phyloP scores from a whole-genome alignment of 2,888 invertebrate genomes.

The Ametastegia equiseti region DNA sequence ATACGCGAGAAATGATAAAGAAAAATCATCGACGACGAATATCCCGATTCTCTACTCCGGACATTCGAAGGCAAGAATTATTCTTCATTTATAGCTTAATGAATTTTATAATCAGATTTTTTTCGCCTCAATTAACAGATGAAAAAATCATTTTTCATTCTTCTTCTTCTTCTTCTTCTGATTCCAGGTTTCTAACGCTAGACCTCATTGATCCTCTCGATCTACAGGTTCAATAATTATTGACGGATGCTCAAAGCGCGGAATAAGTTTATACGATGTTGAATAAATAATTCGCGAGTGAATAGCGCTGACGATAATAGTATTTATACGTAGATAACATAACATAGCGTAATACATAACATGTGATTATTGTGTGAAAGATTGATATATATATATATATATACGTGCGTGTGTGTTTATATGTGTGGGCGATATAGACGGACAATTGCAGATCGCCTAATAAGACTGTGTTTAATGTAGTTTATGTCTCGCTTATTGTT shows the following conservation, averaged over 20 bases:
- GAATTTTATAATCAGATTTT: not conserved
- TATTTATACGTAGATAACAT: slow-evolving; percentile 45
- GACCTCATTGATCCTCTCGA: slow-evolving; percentile 58
- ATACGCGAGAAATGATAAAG: slow-evolving; percentile 57
- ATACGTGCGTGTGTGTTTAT: no score
- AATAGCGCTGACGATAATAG: slow-evolving; percentile 29
- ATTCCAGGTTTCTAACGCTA: slow-evolving; percentile 63
- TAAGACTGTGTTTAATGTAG: slow-evolving; percentile 41
- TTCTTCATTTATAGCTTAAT: not conserved
- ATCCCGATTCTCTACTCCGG: slow-evolving; percentile 76
- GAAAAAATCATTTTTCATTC: not conserved
- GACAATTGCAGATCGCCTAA: slow-evolving; percentile 33
- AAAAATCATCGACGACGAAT: slow-evolving; percentile 31
- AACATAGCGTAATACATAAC: not conserved
- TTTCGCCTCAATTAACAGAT: not conserved
- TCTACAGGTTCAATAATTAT: not conserved
- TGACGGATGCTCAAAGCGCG: not conserved
- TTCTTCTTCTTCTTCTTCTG: slow-evolving; percentile 48
- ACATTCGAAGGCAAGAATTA: slow-evolving; percentile 80
- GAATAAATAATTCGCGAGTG: slow-evolving; percentile 21
- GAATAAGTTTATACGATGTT: not conserved
- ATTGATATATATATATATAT: no score
- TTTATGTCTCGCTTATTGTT: slow-evolving; percentile 1
- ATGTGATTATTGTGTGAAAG: slow-evolving; percentile 38
- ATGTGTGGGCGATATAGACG: not conserved